Base-by-base conservation (phyloP, 2,888 invertebrate species). In the Synanthedon andrenaeformis region DNA sequence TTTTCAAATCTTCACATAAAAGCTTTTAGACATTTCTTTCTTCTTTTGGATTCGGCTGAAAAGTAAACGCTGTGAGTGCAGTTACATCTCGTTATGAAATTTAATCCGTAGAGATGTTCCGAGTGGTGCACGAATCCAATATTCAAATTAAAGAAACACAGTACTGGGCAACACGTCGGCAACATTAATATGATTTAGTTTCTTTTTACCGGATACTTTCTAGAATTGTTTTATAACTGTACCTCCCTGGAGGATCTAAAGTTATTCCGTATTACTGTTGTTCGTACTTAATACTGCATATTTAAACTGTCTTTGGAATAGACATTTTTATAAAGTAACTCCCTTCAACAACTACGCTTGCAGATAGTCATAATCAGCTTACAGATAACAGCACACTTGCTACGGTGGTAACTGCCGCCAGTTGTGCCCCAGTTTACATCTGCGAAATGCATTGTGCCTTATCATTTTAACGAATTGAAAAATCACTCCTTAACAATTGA, bases 111-210 rank as follows among this genome's bases (percentile, higher is more conserved):
- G 56, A 62, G 62, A 70, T 61, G 54, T 57, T 55, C 64, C 59
- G 58, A 51, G 14, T 49, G 42, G 8, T 23, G 59, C 57, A 59
- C 56, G 57, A 60, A 69, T 67, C 59, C 67, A 73, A 74, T 73
- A 75, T 74, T 71, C 65, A 75, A 76, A 78, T 76, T 70, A 68
- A 70, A 70, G 66, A 68, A 69, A 72, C 65, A 70, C 10, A 19
- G 49, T 56, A 65, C 62, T 59, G 53, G 55, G 57, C 57, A 67
- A 64, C 69, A 61, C 62, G 59, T 58, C 60, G 61, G 64, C 57
- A 65, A 73, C 71, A 69, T 74, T 74, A 75, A 71, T 67, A 62
- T 73, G 66, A 76, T 76, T 75, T 67, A 69, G 72, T 74, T 74
- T 69, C 66, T 70, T 75, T 75, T 72, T 69, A 62, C 68, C 64